phyloP scores from a whole-genome alignment of 2,888 invertebrate genomes.

The Trichopria drosophilae region DNA sequence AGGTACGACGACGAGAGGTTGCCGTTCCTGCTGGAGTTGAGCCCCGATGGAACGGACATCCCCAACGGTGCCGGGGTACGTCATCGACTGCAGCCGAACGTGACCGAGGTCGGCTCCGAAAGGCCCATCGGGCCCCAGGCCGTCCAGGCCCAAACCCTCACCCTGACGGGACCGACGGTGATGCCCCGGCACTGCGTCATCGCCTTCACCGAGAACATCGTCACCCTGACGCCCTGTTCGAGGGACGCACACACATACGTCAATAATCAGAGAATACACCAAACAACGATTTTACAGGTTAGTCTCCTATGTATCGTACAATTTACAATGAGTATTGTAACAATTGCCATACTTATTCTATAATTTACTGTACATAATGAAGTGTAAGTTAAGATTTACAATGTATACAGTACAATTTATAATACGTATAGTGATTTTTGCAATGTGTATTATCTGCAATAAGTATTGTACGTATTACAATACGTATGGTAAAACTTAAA shows the following conservation, averaged over 20 bases:
- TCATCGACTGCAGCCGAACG: slow-evolving; percentile 65
- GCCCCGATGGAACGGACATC: slow-evolving; percentile 70
- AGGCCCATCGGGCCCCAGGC: slow-evolving; percentile 65
- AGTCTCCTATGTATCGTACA: too few species aligned
- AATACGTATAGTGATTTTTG: too few species aligned
- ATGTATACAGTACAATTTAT: too few species aligned
- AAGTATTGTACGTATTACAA: too few species aligned
- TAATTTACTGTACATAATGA: too few species aligned
- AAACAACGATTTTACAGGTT: slow-evolving; percentile 88
- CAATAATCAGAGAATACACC: slow-evolving; percentile 88
- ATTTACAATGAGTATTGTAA: too few species aligned
- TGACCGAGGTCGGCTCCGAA: slow-evolving; percentile 77
- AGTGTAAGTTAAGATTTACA: too few species aligned
- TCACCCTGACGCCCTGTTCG: slow-evolving; percentile 92
- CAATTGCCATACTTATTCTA: too few species aligned
- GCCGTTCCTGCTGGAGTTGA: slow-evolving; percentile 78
- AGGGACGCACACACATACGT: slow-evolving; percentile 93
- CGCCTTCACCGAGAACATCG: slow-evolving; percentile 85
- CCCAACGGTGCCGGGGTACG: slow-evolving; percentile 55
- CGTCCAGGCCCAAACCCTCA: slow-evolving; percentile 63
- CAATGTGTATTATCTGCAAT: too few species aligned
- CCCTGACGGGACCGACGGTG: slow-evolving; percentile 86
- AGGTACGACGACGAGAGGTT: slow-evolving; percentile 62
- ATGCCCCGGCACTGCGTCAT: slow-evolving; percentile 95
- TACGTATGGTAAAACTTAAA: too few species aligned